Percentiles rank a stretch among this genome's conserved stretches.
Conservation (phyloP, 2,113 vertebrate genomes). For the Hippoglossus stenolepis region DNA sequence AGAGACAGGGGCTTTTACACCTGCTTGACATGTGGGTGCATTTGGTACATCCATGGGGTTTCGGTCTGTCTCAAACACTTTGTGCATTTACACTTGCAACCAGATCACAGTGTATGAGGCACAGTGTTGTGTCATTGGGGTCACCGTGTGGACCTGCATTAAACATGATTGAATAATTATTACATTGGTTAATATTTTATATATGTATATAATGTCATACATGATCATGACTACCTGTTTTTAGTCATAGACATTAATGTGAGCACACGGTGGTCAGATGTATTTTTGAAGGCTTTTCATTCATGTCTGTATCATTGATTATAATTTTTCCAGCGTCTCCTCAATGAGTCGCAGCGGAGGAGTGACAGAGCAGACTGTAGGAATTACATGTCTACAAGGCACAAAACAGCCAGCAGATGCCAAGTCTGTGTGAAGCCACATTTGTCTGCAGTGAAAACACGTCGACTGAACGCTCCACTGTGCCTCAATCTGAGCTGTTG, state of each 20-base stretch:
- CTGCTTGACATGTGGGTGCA: background rate
- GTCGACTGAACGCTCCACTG: slow-evolving; percentile 67
- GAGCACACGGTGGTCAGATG: no score
- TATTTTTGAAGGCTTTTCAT: background rate
- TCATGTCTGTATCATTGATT: slow-evolving; percentile 12
- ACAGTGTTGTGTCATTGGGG: background rate
- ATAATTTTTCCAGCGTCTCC: slow-evolving; percentile 3
- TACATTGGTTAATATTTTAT: no score
- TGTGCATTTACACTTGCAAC: background rate
- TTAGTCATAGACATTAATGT: no score
- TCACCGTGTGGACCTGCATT: background rate
- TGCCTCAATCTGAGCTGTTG: slow-evolving; percentile 78
- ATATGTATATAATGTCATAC: background rate
- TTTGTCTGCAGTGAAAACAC: slow-evolving; percentile 70
- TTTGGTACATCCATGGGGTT: no score
- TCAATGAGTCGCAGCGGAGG: slow-evolving; percentile 20
- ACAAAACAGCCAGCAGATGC: slow-evolving; percentile 76
- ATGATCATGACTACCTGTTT: background rate
- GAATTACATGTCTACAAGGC: slow-evolving; percentile 71
- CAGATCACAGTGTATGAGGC: background rate
- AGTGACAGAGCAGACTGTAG: slow-evolving; percentile 61
- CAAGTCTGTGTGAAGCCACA: slow-evolving; percentile 74
- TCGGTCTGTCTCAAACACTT: background rate
- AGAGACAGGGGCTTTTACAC: background rate
- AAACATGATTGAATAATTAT: no score